Base-by-base conservation (phyloP, 2,797 vertebrate genomes). In the Poecilia velifera region DNA sequence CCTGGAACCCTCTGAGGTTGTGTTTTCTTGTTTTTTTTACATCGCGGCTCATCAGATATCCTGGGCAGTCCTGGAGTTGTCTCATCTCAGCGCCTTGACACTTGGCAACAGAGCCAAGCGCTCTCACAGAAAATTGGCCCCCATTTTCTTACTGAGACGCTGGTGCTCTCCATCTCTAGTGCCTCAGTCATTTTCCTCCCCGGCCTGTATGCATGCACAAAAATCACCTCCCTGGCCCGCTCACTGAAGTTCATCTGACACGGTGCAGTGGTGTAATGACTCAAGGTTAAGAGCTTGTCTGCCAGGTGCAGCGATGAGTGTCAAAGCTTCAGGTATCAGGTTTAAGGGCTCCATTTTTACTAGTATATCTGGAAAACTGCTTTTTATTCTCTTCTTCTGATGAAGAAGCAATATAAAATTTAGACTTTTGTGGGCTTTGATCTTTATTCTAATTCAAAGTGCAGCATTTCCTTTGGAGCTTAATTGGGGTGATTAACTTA, bases 121-220 rank as follows among this genome's bases (percentile, higher is more conserved):
- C 90, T 84, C 92, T 90, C 66, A 66, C 77, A 89, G 80, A 72
- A 87, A 91, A 93, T 89, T 91, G 91, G 83, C 75, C 41, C 82
- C 57, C 41, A 73, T 87, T 62, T 76, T 89, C 83, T 79, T 78
- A 84, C 84, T 81, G 78, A 71, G 78, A 83, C 80, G 66, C 64
- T 76, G 76, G 81, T 39, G 25, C 84, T 87, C 88, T 86, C 68
- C 72, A 84, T 82, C 81, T 91, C 73, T 76, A 90, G 87, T 87
- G 78, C 73, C 83, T 81, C 74, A 72, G 77, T 84, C 77, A 84
- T 90, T 86, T 86, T 73, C 49, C 70, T 79, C 75, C 34, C 20
- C 31, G 7, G 79, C 18, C 73, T 71, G 72, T 53, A 70, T 79
- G 73, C 72, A 73, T 74, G 87, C 83, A 80, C 73, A 79, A 71